Evolutionary conservation across 2,888 invertebrate species (phyloP).

Genomic region (Seladonia tumulorum): DNA sequence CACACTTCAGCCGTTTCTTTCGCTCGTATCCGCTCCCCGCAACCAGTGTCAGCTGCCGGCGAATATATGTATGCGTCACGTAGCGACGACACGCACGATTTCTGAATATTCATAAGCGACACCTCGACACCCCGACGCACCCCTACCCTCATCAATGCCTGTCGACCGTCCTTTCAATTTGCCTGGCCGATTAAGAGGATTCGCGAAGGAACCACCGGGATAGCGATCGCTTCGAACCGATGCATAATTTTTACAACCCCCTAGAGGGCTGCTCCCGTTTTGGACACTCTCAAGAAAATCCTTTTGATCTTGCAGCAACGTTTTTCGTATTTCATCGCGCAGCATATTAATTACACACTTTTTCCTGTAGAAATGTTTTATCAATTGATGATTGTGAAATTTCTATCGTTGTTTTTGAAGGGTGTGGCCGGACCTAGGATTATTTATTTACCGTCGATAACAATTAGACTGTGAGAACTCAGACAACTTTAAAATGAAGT

Average conservation of each 20-base stretch:
- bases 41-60: slow-evolving; percentile 50
- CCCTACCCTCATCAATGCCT: slow-evolving; percentile 40
- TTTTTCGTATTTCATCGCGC: no score
- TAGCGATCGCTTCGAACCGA: neutral
- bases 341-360: neutral
- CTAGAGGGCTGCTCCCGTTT: neutral
- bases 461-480: no score
- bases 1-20: slow-evolving; percentile 3
- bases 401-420: no score
- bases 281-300: neutral
- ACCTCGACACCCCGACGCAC: slow-evolving; percentile 57
- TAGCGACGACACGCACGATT: slow-evolving; percentile 69
- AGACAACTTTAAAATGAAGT: no score
- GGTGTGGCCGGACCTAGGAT: no score
- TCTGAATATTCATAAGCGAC: slow-evolving; percentile 76
- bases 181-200: slow-evolving; percentile 40
- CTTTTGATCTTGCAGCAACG: no score
- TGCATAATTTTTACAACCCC: slow-evolving; percentile 1
- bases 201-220: neutral
- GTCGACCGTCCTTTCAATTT: slow-evolving; percentile 55
- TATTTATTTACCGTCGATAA: no score
- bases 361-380: neutral
- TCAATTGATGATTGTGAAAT: neutral
- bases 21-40: neutral
- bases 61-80: slow-evolving; percentile 67